These are phyloP conservation scores for Drosophila ezoana DNA, from an alignment of 2,888 invertebrate genomes.

Conservation along the genomic window DNA sequence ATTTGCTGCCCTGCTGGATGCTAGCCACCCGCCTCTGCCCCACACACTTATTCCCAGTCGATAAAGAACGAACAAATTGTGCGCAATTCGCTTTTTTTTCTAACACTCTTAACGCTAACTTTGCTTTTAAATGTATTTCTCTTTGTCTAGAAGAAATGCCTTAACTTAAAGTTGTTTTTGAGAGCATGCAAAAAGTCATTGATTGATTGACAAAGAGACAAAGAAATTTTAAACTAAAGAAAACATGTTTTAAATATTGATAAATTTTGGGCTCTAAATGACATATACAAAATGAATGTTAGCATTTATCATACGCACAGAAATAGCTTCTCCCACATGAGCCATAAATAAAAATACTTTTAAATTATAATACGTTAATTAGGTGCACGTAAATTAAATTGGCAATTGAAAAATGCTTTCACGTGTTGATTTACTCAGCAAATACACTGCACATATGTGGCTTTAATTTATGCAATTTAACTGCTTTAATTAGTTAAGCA, in stretches of 20 bases:
- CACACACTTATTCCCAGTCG: constrained; percentile 52
- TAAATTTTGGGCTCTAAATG: neutral
- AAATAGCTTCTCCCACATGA: neutral
- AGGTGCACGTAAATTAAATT: neutral
- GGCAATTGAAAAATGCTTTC: constrained; percentile 5
- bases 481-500: constrained; percentile 62
- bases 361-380: constrained; percentile 23
- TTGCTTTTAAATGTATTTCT: constrained; percentile 5
- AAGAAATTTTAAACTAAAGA: neutral
- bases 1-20: constrained; percentile 59
- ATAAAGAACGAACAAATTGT: constrained; percentile 67
- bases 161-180: constrained; percentile 1
- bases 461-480: constrained; percentile 69
- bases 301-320: too few species aligned
- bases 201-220: constrained; percentile 24
- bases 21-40: constrained; percentile 1
- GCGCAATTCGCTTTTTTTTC: constrained; percentile 47
- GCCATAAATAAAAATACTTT: neutral
- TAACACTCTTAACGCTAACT: constrained; percentile 26
- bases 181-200: neutral
- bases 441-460: constrained; percentile 19
- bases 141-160: constrained; percentile 7
- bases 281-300: neutral
- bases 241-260: neutral
- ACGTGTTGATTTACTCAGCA: constrained; percentile 38